Evolutionary conservation across 2,888 invertebrate species (phyloP).

Genomic region (Cataglyphis altisquamis): DNA sequence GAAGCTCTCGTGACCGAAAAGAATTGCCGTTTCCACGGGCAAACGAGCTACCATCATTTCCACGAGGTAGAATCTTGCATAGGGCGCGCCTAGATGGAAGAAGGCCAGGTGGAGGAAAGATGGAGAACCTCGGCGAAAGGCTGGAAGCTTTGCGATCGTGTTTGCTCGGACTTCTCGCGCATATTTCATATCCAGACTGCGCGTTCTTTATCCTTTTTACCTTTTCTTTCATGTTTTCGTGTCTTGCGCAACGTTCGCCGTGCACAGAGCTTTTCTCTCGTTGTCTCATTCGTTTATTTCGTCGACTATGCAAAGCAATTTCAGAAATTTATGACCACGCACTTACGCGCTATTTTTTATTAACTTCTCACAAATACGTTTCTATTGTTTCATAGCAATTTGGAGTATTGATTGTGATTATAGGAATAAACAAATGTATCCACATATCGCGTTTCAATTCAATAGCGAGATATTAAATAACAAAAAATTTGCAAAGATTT

Average conservation of each 20-base stretch:
- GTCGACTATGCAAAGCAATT: slow-evolving; percentile 8
- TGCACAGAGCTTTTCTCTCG: slow-evolving; percentile 25
- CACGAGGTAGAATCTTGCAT: slow-evolving; percentile 47
- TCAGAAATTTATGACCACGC: background rate
- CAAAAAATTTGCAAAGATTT: background rate
- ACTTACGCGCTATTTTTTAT: background rate
- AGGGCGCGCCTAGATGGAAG: slow-evolving; percentile 47
- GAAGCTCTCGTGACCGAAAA: slow-evolving; percentile 49
- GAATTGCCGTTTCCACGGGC: slow-evolving; percentile 55
- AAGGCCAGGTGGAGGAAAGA: slow-evolving; percentile 42
- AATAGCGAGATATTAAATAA: background rate
- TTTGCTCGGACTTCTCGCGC: slow-evolving; percentile 54
- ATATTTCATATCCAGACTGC: slow-evolving; percentile 59
- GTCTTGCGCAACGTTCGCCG: slow-evolving; percentile 8
- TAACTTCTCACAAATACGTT: background rate
- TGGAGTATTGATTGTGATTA: background rate
- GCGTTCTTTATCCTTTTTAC: slow-evolving; percentile 9
- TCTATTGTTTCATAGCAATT: background rate
- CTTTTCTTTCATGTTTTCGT: slow-evolving; percentile 41
- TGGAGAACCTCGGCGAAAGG: slow-evolving; percentile 32
- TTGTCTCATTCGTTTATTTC: slow-evolving; percentile 26
- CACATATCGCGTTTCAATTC: background rate
- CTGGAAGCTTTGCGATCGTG: slow-evolving; percentile 53
- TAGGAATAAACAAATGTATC: background rate
- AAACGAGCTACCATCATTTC: slow-evolving; percentile 65